Evolutionary conservation across 2,888 invertebrate genomes (phyloP), one percentile per base, ranked within the genome.

Genomic region (Odontomyia ornata): DNA sequence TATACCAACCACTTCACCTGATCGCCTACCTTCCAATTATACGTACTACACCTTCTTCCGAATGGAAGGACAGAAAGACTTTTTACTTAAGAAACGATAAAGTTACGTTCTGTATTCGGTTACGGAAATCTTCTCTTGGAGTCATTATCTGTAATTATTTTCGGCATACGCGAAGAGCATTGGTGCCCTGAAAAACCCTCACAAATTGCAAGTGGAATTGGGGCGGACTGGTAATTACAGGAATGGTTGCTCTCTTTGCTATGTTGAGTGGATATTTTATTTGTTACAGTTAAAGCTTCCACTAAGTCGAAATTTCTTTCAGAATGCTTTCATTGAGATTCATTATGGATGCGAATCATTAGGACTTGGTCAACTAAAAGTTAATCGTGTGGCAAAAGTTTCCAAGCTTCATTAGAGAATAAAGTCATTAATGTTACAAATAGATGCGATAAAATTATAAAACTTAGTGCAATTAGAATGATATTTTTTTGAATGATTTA

Each of bases 291-390:
- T 36, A 3, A 5, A 13, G 1, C 2, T 2, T 27, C 27, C 3
- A 28, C 15, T 15, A 36, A 65, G 36, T 30, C 5, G 21, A 36
- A 64, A 43, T 30, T n/a, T 65, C 21, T 65, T 43, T 65, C 18
- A n/a, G 18, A 36, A 65, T 65, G 65, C 15, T 30, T 65, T 36
- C 1, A 3, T 36, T 21, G 36, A 36, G 65, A 65, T n/a, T 65
- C 43, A 65, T 43, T 65, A 65, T 15, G 65, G 65, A 65, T 36
- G 65, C 65, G 30, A n/a, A 65, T 65, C 65, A 65, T 65, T 65
- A 65, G 36, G 27, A 65, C 25, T 65, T 65, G 43, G 65, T 21
- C 65, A 43, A 65, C 65, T 65, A 65, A 43, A 65, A 65, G 65
- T 65, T 65, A 65, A 65, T 65, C 65, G 65, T 18, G 65, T 27